Evolutionary conservation across 2,888 invertebrate genomes (phyloP).

Genomic region (Metallyticus violacea): DNA sequence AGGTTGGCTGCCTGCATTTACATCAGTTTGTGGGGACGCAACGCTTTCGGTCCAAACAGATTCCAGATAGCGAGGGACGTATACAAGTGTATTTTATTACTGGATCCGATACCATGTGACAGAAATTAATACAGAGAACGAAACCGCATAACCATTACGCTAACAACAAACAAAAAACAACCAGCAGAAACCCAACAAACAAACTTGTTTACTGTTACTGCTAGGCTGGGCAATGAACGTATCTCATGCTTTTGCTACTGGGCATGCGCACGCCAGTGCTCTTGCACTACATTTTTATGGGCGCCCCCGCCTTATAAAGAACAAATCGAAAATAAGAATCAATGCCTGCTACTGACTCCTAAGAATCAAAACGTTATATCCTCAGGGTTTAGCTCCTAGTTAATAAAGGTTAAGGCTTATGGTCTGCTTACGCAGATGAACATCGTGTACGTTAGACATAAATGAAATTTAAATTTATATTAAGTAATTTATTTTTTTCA

Average conservation of each 20-base stretch:
- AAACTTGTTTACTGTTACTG: not conserved
- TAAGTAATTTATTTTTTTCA: too few relatives aligned
- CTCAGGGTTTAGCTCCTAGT: too few relatives aligned
- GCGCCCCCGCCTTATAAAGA: too few relatives aligned
- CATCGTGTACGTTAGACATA: too few relatives aligned
- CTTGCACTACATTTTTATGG: not conserved
- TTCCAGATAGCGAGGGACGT: not conserved
- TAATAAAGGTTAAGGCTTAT: too few relatives aligned
- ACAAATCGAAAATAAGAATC: too few relatives aligned
- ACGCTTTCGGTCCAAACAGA: not conserved
- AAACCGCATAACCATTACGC: not conserved
- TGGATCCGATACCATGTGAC: not conserved
- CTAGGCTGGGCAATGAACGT: not conserved
- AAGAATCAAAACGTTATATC: too few relatives aligned
- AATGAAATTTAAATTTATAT: too few relatives aligned
- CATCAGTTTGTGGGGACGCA: not conserved
- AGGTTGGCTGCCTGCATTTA: not conserved
- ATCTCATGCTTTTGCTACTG: not conserved
- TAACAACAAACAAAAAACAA: not conserved
- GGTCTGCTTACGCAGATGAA: too few relatives aligned
- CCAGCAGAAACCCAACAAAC: not conserved
- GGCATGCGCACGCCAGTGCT: not conserved
- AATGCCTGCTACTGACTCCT: too few relatives aligned
- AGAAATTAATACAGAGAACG: constrained; percentile 3
- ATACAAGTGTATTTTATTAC: not conserved